Evolutionary conservation across 2,797 vertebrate genomes (phyloP), one percentile per base, ranked within the genome.

Genomic region (Anguilla megastoma): DNA sequence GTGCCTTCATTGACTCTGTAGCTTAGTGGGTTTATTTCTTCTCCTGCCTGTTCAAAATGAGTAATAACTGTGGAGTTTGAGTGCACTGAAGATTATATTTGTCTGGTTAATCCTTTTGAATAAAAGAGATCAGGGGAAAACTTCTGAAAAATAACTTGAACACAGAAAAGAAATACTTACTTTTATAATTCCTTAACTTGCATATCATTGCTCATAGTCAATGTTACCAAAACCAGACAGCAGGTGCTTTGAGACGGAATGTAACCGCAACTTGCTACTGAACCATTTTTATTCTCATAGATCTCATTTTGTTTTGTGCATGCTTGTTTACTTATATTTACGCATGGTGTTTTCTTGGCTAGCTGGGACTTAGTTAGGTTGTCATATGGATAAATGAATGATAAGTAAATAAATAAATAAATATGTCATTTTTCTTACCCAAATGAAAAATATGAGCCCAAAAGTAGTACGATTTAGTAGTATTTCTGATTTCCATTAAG

Each of bases 61-160:
- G 93, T 95, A 95, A 95, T 96, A 93, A 90, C 89, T 86, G 87
- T 89, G 93, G 92, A 94, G 94, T 94, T 92, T 82, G 6, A 82
- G 21, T 82, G 90, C 87, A 90, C 89, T 89, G 88, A 88, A 94
- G 79, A 95, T 95, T 94, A 94, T 94, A 92, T 89, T 91, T 90
- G 91, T 88, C 89, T 48, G 87, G 90, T 88, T 95, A 95, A 95
- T 95, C 94, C 91, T 41, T 4, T 95, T 90, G 89, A 91, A 89
- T 87, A 80, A 90, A 91, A 90, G 87, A 89, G 89, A 1, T 89
- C 90, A 89, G 90, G 94, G 94, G 94, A 89, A 60, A 82, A 45
- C 71, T 82, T 24, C 79, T 82, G 79, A 48, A 21, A 82, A 48
- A 36, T 45, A 41, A 80, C 36, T 24, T 18, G 3, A 80, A 80